Evolutionary conservation across 1,140 invertebrate genomes (phyloP), one percentile per base, ranked within the genome.

Genomic region (Laupala kohalensis): DNA sequence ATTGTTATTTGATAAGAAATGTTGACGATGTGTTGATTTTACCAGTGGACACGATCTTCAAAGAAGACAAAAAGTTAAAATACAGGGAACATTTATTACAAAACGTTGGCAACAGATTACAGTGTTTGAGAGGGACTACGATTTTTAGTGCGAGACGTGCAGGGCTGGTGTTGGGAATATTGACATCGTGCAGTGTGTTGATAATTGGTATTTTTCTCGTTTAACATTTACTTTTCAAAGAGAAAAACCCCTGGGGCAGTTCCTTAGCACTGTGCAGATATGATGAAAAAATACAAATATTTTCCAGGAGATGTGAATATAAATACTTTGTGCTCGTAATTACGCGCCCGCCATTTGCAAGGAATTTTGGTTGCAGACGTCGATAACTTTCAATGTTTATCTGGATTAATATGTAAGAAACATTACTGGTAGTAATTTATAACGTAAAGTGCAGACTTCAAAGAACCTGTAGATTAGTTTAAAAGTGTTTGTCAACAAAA

Each of bases 271-370:
- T 53, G 37, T 9, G 19, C 37, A 53, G 19, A 53, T 53, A 19
- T 13, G 37, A 19, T 53, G 9, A 53, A 19, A 53, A 53, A 13
- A 53, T 53, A 13, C 19, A 19, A 53, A 53, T 9, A 53, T 53
- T 19, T 19, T 13, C 19, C 19, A 13, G 37, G 9, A 19, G 19
- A 9, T 53, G 37, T 53, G 37, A 53, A 53, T 53, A 53, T 53
- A 53, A 53, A 53, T 53, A 53, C 37, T 53, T 53, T 19, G 19
- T 53, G 37, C 27, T 24, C 24, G 28, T 23, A 72, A 72, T 72
- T 67, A 67, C 63, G 28, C 65, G 68, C 71, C 71, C 71, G 71
- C 71, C 71, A 72, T 72, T 72, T 72, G 71, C 71, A 72, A 68
- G 71, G 26, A 72, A 72, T 68, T 72, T 65, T 67, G 30, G 64